Conservation (phyloP, 2,797 vertebrate species). For the Sternarchorhynchus goeldii region DNA sequence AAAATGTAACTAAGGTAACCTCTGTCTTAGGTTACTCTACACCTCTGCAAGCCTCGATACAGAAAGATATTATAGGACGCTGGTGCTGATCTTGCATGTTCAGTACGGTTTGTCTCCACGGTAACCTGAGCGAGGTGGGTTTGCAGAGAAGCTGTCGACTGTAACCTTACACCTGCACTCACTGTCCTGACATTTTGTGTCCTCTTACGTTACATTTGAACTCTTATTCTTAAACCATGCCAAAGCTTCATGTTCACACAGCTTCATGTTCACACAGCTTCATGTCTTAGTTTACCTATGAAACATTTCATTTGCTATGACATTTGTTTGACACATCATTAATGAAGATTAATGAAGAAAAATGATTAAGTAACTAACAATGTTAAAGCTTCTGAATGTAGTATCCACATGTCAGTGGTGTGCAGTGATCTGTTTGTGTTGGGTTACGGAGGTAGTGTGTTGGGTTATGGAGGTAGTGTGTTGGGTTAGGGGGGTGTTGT, state of each 20-base stretch:
- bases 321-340: background rate
- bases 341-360: background rate
- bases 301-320: conserved; percentile 44
- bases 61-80: conserved; percentile 55
- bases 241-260: too few species aligned
- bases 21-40: background rate
- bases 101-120: conserved; percentile 72
- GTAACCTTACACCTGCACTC: conserved; percentile 70
- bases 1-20: background rate
- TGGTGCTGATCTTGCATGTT: conserved; percentile 69
- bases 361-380: background rate
- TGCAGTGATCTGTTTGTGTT: too few species aligned
- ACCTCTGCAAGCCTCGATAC: background rate
- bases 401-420: background rate
- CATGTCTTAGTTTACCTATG: conserved; percentile 3
- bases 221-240: conserved; percentile 30
- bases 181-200: conserved; percentile 54
- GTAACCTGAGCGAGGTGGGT: conserved; percentile 73
- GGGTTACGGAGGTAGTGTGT: too few species aligned
- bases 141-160: conserved; percentile 70
- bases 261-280: too few species aligned
- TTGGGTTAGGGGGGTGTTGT: too few species aligned
- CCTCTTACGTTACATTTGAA: conserved; percentile 49
- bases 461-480: too few species aligned
- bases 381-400: background rate